A percentile compares a stretch with the other conserved stretches of the same genome.
phyloP scores from a whole-genome alignment of 1,140 invertebrate genomes.

The Drosophila teissieri region DNA sequence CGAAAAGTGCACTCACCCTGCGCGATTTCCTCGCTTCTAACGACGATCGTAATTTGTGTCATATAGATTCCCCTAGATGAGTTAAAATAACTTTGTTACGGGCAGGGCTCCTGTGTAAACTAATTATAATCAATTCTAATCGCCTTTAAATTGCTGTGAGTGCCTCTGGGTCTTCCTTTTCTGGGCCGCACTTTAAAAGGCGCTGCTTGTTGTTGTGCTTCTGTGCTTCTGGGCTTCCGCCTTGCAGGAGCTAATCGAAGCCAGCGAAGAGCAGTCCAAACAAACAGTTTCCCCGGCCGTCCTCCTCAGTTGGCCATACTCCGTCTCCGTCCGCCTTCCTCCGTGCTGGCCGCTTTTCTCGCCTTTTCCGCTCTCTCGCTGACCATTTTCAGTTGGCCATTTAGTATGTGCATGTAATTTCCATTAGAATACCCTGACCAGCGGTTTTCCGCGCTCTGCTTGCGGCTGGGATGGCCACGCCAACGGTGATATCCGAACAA shows the following conservation, averaged over 20 bases:
- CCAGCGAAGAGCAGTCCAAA: constrained; percentile 14
- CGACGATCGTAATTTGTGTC: constrained; percentile 42
- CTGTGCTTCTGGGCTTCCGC: constrained; percentile 55
- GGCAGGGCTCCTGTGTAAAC: constrained; percentile 42
- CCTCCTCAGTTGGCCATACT: not conserved
- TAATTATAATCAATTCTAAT: constrained; percentile 84
- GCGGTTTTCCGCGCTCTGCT: not conserved
- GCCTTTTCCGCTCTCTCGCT: constrained; percentile 8
- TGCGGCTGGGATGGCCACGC: too few relatives aligned
- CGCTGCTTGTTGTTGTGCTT: constrained; percentile 44
- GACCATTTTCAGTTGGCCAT: constrained; percentile 58
- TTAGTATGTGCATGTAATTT: constrained; percentile 75
- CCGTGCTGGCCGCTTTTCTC: not conserved
- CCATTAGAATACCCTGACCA: constrained; percentile 21
- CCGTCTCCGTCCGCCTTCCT: not conserved
- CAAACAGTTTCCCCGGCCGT: constrained; percentile 7
- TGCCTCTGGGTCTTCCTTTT: constrained; percentile 55
- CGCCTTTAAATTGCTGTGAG: constrained; percentile 78
- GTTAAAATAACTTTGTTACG: constrained; percentile 78
- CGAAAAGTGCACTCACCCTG: not conserved
- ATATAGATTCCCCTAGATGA: constrained; percentile 67
- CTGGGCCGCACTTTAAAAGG: constrained; percentile 72
- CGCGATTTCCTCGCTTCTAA: not conserved
- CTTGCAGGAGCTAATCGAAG: constrained; percentile 43
- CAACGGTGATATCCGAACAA: too few relatives aligned